phyloP scores from a whole-genome alignment of 2,888 invertebrate species.

The Philereme vetulata region DNA sequence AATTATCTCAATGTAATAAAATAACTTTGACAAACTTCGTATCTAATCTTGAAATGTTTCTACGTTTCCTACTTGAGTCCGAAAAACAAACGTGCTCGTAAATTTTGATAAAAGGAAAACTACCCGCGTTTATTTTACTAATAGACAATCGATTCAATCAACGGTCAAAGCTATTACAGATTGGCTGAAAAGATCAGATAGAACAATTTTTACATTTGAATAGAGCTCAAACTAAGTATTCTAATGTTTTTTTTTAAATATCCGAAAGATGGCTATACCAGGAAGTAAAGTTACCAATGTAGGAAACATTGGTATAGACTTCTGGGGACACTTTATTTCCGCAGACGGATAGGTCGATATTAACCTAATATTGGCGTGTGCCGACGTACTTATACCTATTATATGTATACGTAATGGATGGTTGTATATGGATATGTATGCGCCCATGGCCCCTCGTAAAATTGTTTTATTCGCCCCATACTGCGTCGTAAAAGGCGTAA shows the following conservation, averaged over 20 bases:
- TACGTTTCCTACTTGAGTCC: slow-evolving; percentile 33
- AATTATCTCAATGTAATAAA: slow-evolving; percentile 61
- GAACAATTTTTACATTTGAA: too few species aligned
- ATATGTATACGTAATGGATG: slow-evolving; percentile 40
- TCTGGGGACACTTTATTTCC: not conserved
- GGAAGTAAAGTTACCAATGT: not conserved
- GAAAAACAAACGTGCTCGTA: slow-evolving; percentile 27
- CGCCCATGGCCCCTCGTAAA: slow-evolving; percentile 82
- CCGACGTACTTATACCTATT: slow-evolving; percentile 42
- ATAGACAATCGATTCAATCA: not conserved
- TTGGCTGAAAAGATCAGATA: too few species aligned
- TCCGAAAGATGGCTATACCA: too few species aligned
- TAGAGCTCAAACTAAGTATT: too few species aligned
- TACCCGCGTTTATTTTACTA: not conserved
- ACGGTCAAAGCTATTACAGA: not conserved
- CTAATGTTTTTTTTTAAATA: too few species aligned
- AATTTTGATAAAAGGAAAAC: slow-evolving; percentile 28
- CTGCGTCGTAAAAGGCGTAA: slow-evolving; percentile 84
- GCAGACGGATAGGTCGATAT: slow-evolving; percentile 13
- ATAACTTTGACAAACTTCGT: slow-evolving; percentile 44
- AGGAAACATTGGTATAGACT: not conserved
- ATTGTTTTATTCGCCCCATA: slow-evolving; percentile 84
- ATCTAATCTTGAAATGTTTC: slow-evolving; percentile 36
- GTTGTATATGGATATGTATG: slow-evolving; percentile 66
- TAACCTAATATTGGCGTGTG: slow-evolving; percentile 19